These are phyloP conservation scores for Leucopternis melanops DNA, from an alignment of 2,113 vertebrate species.

Conservation along the genomic window DNA sequence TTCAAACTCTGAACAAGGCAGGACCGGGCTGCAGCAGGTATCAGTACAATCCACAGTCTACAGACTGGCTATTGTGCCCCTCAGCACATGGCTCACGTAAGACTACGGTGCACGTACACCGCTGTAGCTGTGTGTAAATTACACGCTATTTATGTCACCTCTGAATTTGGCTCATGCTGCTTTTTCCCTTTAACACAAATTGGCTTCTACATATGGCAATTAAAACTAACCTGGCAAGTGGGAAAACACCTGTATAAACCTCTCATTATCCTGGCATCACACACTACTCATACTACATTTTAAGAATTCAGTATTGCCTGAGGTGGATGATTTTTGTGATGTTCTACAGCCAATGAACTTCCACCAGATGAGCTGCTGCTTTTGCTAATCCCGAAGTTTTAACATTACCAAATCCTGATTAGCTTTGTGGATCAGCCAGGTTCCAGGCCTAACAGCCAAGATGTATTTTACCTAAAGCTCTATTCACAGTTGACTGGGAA, in stretches of 20 bases:
- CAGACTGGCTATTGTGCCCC: neutral
- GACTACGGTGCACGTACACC: neutral
- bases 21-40: neutral
- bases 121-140: neutral
- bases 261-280: constrained; percentile 28
- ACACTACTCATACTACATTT: neutral
- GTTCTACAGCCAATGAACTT: constrained; percentile 35
- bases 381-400: constrained; percentile 19
- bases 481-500: neutral
- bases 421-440: constrained; percentile 31
- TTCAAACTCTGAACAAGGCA: neutral
- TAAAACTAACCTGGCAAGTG: constrained; percentile 56
- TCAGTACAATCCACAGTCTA: neutral
- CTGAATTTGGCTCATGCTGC: neutral
- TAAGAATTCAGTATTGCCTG: constrained; percentile 34
- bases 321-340: constrained; percentile 4
- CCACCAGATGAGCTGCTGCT: constrained; percentile 6
- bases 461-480: constrained; percentile 42
- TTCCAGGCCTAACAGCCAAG: constrained; percentile 42
- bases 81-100: neutral
- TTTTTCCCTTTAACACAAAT: constrained; percentile 23
- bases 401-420: constrained; percentile 59
- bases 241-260: constrained; percentile 32
- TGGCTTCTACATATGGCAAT: constrained; percentile 27
- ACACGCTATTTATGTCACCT: neutral